phyloP scores from a whole-genome alignment of 2,113 vertebrate genomes.

The Equus przewalskii region DNA sequence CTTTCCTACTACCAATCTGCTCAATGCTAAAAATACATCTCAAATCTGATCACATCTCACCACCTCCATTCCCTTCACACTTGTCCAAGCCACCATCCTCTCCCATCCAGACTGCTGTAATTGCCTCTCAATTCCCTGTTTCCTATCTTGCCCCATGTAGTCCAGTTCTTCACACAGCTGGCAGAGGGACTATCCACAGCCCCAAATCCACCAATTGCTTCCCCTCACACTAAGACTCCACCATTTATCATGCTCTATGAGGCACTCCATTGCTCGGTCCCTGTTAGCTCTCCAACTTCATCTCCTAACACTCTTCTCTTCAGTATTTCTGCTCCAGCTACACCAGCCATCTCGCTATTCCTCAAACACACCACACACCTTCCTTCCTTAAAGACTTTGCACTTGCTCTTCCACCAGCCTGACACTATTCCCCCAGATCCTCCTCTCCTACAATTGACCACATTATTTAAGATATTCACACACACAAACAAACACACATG shows the following conservation, averaged over 20 bases:
- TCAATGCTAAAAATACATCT: not conserved
- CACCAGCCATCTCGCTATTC: not conserved
- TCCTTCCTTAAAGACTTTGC: not conserved
- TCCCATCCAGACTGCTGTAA: not conserved
- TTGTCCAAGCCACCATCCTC: not conserved
- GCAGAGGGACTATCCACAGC: not conserved
- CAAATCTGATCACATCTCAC: not conserved
- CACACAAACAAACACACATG: too few species aligned
- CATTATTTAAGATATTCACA: not conserved
- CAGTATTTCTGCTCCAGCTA: not conserved
- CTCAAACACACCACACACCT: not conserved
- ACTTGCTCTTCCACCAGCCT: not conserved
- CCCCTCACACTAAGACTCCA: not conserved
- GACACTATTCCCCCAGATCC: not conserved
- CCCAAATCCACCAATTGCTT: not conserved
- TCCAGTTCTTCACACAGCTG: not conserved
- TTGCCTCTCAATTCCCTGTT: not conserved
- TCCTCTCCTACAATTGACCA: not conserved
- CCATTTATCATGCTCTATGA: not conserved
- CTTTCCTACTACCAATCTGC: not conserved
- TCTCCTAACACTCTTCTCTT: not conserved
- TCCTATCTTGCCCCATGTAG: not conserved
- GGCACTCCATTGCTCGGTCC: too few species aligned
- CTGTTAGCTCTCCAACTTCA: not conserved
- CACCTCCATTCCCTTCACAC: not conserved